Conservation (phyloP, 2,113 vertebrate species). For the Platysternon megacephalum region DNA sequence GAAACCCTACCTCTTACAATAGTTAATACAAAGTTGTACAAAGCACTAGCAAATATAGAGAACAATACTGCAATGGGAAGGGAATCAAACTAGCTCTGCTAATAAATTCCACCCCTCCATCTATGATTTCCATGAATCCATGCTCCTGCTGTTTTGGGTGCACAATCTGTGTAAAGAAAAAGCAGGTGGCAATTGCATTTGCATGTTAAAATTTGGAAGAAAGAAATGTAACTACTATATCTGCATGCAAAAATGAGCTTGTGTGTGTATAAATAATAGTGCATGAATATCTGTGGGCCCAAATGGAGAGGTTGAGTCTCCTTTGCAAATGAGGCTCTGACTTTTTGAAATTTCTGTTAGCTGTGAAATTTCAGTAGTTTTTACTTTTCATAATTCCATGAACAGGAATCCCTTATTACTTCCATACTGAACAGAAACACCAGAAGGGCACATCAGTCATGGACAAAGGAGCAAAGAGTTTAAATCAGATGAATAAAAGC, state of each 20-base stretch:
- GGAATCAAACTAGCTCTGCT: background rate
- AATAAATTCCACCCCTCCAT: background rate
- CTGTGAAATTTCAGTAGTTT: background rate
- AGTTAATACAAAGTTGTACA: background rate
- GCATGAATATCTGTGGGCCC: background rate
- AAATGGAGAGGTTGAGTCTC: background rate
- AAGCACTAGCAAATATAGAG: background rate
- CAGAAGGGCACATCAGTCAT: background rate
- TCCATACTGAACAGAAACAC: background rate
- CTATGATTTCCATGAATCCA: background rate
- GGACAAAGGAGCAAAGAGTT: background rate
- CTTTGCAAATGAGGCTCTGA: background rate
- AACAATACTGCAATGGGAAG: background rate
- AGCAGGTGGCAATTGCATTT: background rate
- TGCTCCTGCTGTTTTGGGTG: background rate
- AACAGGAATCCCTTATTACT: background rate
- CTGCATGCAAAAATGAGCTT: rapidly evolving
- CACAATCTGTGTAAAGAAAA: background rate
- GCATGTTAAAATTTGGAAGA: background rate
- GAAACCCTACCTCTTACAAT: background rate
- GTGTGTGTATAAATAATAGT: background rate
- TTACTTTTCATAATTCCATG: background rate
- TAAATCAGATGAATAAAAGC: background rate
- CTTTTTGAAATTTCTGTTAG: background rate
- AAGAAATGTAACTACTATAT: background rate